Evolutionary conservation across 1,140 invertebrate genomes (phyloP), one percentile per base, ranked within the genome.

Genomic region (Drosophila obscura): DNA sequence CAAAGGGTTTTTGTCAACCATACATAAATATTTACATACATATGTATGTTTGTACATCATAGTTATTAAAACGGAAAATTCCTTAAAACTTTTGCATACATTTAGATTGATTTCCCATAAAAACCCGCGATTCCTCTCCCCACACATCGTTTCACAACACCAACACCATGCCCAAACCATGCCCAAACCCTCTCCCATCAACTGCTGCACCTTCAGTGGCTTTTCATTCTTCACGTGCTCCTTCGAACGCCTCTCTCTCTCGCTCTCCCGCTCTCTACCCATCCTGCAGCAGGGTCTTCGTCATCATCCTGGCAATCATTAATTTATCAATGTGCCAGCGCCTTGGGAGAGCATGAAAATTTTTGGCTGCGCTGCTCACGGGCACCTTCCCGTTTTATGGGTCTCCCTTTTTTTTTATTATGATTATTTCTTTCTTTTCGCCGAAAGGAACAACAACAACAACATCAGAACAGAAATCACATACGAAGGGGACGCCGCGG

Each of bases 311-410:
- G 72, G 84, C 75, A 88, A 89, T 88, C 83, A 83, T 88, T 88
- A 88, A 88, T 88, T 88, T 88, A 88, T 88, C 83, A 88, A 88
- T 89, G 72, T 83, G 65, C 80, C 66, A 73, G 79, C 83, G 80
- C 84, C 84, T 80, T 83, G 80, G 84, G 83, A 83, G 76, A 63
- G 76, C 80, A 88, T 89, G 79, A 88, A 88, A 77, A 83, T 88
- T 88, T 84, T 73, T 57, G 84, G 71, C 76, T 83, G 64, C 63
- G 57, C 74, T 58, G 78, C 83, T 82, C 71, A 68, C 79, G 71
- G 71, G 31, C 5, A 5, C 72, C 75, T 80, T 79, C 35, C 35
- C 35, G 35, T 87, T 85, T 85, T 85, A 85, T 85, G 77, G 79
- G 77, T 62, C 35, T 39, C 35, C 7, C 26, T 28, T 77, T 81